Percentiles rank a stretch among this genome's conserved stretches.
Evolutionary conservation across 2,888 invertebrate species (phyloP).

Genomic region (Celastrina argiolus): DNA sequence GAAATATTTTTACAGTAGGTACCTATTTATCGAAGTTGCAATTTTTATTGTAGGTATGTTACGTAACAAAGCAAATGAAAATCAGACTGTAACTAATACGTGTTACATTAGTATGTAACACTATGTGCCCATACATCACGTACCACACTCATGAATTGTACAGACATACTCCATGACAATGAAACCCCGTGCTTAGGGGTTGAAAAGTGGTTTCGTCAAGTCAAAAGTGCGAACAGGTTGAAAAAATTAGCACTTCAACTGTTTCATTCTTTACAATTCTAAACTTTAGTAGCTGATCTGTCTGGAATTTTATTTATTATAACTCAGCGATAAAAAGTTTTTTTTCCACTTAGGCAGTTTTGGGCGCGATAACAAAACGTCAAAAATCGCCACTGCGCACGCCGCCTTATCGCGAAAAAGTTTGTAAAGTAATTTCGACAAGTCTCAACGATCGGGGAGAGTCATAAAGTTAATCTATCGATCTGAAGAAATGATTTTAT

Average conservation of each 20-base stretch:
- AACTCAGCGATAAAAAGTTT: neutral
- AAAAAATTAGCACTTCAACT: conserved; percentile 3
- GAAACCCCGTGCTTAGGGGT: neutral
- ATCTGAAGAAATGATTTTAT: conserved; percentile 34
- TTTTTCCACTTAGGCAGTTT: neutral
- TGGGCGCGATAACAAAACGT: neutral
- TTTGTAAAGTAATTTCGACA: neutral
- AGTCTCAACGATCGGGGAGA: conserved; percentile 3
- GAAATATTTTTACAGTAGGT: too few species aligned
- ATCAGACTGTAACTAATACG: neutral
- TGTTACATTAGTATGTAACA: neutral
- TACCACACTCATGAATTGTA: neutral
- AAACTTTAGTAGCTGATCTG: neutral
- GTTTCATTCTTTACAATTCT: neutral
- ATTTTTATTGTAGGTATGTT: neutral
- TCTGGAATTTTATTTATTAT: neutral
- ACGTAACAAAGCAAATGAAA: neutral
- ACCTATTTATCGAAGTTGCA: too few species aligned
- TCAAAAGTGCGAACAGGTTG: neutral
- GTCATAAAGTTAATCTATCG: conserved; percentile 24
- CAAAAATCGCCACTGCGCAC: neutral
- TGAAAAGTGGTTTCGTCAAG: conserved; percentile 1
- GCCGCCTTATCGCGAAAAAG: neutral
- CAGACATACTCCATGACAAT: conserved; percentile 3
- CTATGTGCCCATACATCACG: neutral